These are phyloP conservation scores for Variabilichromis moorii DNA, from an alignment of 2,113 vertebrate genomes.

Conservation along the genomic window DNA sequence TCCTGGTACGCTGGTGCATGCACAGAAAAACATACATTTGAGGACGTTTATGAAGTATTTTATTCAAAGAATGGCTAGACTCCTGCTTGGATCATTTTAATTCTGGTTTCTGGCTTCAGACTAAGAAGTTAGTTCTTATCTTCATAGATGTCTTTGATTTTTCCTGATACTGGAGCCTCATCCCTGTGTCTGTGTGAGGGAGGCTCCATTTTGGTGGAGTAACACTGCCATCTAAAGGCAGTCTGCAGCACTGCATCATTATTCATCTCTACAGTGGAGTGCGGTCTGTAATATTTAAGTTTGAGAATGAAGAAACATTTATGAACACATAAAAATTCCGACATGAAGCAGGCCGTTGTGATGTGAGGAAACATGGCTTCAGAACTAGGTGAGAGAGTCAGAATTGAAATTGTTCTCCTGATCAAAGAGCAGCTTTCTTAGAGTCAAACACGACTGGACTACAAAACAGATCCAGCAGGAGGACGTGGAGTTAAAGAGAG, in stretches of 20 bases:
- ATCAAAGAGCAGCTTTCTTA: not conserved
- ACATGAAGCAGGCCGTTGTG: not conserved
- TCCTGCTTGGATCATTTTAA: not conserved
- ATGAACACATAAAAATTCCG: not conserved
- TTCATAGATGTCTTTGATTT: not conserved
- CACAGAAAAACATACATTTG: not conserved
- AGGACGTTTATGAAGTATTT: not conserved
- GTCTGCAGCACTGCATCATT: not conserved
- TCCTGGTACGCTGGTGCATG: not conserved
- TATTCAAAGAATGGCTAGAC: not conserved
- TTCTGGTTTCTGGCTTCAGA: not conserved
- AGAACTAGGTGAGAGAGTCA: not conserved
- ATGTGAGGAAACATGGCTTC: not conserved
- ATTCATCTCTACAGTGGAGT: not conserved
- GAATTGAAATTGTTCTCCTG: not conserved
- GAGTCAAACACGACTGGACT: not conserved
- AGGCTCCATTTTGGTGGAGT: not conserved
- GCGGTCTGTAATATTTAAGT: not conserved
- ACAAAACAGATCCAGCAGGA: not conserved
- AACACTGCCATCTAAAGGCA: constrained; percentile 54
- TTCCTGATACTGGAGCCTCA: not conserved
- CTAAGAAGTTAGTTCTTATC: not conserved
- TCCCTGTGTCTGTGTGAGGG: not conserved
- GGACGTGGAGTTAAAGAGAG: not conserved
- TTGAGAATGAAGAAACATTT: not conserved